Evolutionary conservation across 1,140 invertebrate species (phyloP).

Genomic region (Apis dorsata): DNA sequence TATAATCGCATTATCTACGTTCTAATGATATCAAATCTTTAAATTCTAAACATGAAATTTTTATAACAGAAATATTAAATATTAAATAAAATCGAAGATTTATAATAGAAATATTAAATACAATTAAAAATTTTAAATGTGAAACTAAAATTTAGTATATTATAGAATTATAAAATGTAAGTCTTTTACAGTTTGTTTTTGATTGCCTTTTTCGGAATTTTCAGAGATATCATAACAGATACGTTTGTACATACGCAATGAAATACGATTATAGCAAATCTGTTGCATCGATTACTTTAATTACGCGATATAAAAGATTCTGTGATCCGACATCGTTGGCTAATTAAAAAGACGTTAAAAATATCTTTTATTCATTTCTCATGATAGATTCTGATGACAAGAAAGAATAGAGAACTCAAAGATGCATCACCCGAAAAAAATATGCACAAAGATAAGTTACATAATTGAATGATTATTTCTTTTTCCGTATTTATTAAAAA

Average conservation of each 20-base stretch:
- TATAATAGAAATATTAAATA: no score
- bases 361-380: constrained; percentile 25
- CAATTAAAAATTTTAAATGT: no score
- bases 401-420: background rate
- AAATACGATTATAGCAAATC: background rate
- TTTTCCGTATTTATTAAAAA: background rate
- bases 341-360: constrained; percentile 52
- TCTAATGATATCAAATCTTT: no score
- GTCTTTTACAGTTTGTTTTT: background rate
- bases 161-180: no score
- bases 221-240: background rate
- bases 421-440: background rate
- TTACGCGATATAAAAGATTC: constrained; percentile 32
- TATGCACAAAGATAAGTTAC: background rate
- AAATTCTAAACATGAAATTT: no score
- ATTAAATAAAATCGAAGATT: no score
- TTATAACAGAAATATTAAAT: no score
- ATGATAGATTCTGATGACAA: background rate
- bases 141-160: no score
- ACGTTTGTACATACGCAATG: background rate
- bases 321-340: constrained; percentile 40
- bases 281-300: constrained; percentile 49
- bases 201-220: background rate
- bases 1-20: no score
- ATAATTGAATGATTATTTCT: background rate